These are phyloP conservation scores for Caracal caracal DNA, from an alignment of 2,113 vertebrate species.

Conservation along the genomic window DNA sequence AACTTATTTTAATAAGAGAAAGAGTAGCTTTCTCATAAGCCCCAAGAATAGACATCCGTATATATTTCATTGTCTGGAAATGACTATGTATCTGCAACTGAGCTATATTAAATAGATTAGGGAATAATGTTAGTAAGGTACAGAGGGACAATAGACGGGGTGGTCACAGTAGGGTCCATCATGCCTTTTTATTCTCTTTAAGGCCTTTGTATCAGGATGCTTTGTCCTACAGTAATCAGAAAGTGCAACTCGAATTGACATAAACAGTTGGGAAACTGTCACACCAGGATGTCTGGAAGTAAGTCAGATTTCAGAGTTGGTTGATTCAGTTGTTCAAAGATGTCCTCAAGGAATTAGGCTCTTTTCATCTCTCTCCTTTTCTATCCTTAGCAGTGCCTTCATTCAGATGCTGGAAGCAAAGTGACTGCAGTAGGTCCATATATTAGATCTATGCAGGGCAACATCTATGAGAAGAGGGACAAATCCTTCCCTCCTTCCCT, in stretches of 20 bases:
- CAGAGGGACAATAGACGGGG: neutral
- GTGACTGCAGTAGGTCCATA: neutral
- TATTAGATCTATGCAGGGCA: neutral
- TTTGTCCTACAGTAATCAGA: neutral
- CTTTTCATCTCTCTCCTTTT: neutral
- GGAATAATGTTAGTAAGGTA: neutral
- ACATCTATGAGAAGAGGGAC: neutral
- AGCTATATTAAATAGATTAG: neutral
- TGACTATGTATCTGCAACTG: neutral
- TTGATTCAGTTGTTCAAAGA: neutral
- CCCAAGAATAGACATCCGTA: neutral
- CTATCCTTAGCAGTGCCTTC: neutral
- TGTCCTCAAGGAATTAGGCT: neutral
- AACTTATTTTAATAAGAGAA: neutral
- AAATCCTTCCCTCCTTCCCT: neutral
- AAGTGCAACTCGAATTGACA: neutral
- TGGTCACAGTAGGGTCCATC: neutral
- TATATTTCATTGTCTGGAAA: neutral
- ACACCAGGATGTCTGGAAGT: neutral
- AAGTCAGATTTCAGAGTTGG: neutral
- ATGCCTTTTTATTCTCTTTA: neutral
- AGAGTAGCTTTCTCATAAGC: neutral
- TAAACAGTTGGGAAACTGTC: slow-evolving; percentile 35
- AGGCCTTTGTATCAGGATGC: neutral
- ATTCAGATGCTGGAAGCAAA: neutral